These are phyloP conservation scores for Ciconia boyciana DNA, from an alignment of 2,113 vertebrate genomes.

Conservation along the genomic window DNA sequence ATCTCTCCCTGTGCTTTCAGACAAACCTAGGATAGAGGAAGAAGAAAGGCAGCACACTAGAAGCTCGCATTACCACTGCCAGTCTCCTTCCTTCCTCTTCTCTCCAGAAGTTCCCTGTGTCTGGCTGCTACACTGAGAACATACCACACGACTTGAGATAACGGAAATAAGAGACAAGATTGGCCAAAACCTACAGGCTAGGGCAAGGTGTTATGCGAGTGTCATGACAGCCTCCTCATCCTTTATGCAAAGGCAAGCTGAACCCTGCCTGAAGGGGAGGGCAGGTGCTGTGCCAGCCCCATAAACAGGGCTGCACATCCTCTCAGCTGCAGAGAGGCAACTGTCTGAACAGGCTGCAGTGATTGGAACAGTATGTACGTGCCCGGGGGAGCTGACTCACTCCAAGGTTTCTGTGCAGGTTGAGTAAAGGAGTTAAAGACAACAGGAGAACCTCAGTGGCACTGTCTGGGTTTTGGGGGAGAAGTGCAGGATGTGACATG, in stretches of 20 bases:
- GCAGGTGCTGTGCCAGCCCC: constrained; percentile 20
- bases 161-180: neutral
- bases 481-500: neutral
- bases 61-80: neutral
- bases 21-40: neutral
- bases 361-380: neutral
- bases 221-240: neutral
- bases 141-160: neutral
- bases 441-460: neutral
- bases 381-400: constrained; percentile 35
- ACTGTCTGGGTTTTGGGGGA: neutral
- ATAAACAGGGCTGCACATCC: neutral
- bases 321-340: neutral
- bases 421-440: neutral
- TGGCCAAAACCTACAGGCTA: neutral
- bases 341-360: neutral
- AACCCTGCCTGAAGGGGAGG: neutral
- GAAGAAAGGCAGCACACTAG: neutral
- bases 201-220: neutral
- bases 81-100: neutral
- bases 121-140: neutral
- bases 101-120: neutral
- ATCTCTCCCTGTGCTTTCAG: neutral
- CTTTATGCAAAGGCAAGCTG: neutral
- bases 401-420: neutral